Base-by-base conservation (phyloP, 2,888 invertebrate species). In the Muscina levida region DNA sequence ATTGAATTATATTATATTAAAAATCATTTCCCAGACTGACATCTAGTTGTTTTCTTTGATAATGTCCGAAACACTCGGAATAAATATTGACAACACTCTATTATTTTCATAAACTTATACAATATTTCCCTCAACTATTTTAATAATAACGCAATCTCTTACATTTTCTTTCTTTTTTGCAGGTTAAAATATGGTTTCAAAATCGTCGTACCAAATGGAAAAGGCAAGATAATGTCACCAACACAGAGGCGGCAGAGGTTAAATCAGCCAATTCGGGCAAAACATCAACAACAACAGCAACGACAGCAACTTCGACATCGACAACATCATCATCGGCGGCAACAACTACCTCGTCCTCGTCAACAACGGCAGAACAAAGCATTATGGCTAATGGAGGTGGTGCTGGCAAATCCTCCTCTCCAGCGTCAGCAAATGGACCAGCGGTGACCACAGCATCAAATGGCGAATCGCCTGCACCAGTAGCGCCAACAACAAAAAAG, bases 151-250 rank as follows among this genome's bases (percentile, higher is more conserved):
- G n/a, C n/a, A n/a, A n/a, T n/a, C n/a, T n/a, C n/a, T n/a, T n/a
- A n/a, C n/a, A n/a, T 53, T 53, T 3, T 46, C 19, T 62, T 77
- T 53, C 77, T 59, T 66, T 70, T 17, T 87, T 88, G 0, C 71
- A 90, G 90, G 90, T 90, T 1, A 90, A 90, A 87, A 90, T 90
- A 74, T 90, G 91, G 90, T 91, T 91, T 85, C 90, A 91, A 87
- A 91, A 91, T 84, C 89, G 90, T 22, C 87, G 90, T 74, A 90
- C 90, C 77, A 90, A 90, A 83, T 90, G 97, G 90, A 98, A 97
- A 92, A 97, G 97, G 90, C 97, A 97, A 89, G 97, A 97, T 91
- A 97, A 97, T 91, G 95, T 97, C 72, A 94, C 95, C 79, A 97
- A 96, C 89, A 95, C 96, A 17, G 97, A 97, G 90, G 96, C 95